Evolutionary conservation across 2,113 vertebrate species (phyloP).

Genomic region (Chloropsis cyanopogon): DNA sequence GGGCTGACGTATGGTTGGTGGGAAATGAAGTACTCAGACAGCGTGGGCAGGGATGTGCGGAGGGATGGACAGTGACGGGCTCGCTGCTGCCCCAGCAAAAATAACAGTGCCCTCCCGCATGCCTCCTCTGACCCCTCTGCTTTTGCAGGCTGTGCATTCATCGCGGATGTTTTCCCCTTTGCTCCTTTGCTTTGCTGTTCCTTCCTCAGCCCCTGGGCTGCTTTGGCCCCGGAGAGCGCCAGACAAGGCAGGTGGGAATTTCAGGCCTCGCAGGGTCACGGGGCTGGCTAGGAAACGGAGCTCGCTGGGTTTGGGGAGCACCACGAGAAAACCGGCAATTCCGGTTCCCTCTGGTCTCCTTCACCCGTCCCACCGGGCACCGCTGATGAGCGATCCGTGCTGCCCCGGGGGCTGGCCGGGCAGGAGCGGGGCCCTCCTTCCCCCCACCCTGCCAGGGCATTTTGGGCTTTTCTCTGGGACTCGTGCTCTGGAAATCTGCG

Average conservation of each 20-base stretch:
- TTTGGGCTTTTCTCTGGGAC: background rate
- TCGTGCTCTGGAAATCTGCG: fast-evolving
- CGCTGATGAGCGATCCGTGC: background rate
- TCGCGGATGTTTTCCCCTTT: background rate
- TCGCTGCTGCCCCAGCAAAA: background rate
- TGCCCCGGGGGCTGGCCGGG: background rate
- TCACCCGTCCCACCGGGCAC: background rate
- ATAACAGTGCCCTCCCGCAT: background rate
- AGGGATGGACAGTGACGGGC: background rate
- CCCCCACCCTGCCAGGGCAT: fast-evolving
- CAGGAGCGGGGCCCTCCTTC: background rate
- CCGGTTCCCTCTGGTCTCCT: slow-evolving; percentile 51
- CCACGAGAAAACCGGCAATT: slow-evolving; percentile 9
- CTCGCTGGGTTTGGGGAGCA: background rate
- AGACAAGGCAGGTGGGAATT: background rate
- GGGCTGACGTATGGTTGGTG: background rate
- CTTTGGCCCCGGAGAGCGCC: background rate
- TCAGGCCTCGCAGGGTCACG: background rate
- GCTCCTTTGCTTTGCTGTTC: background rate
- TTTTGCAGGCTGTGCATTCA: background rate
- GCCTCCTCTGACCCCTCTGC: background rate
- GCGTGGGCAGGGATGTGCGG: background rate
- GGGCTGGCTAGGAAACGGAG: background rate
- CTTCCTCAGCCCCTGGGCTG: background rate
- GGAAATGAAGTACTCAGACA: background rate